These are phyloP conservation scores for Drosophila kokeensis DNA, from an alignment of 2,888 invertebrate genomes.

Conservation along the genomic window DNA sequence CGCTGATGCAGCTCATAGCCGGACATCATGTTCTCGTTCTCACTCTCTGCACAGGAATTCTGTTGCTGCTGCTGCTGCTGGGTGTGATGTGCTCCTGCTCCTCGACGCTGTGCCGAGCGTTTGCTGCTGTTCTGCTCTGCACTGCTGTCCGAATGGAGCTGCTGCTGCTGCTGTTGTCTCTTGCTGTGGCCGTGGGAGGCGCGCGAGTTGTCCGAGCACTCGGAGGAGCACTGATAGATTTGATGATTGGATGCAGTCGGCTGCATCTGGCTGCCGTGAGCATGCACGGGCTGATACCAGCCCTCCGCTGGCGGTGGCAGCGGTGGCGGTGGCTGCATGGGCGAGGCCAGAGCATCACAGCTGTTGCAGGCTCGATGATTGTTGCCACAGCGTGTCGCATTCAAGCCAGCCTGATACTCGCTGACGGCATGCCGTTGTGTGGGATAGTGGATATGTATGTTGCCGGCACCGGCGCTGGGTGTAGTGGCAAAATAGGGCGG, in stretches of 20 bases:
- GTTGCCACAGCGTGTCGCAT: conserved; percentile 83
- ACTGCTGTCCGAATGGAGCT: conserved; percentile 82
- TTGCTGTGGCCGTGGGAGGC: conserved; percentile 79
- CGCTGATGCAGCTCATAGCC: conserved; percentile 52
- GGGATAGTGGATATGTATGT: conserved; percentile 85
- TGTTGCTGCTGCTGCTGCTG: conserved; percentile 54
- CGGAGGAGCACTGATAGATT: conserved; percentile 85
- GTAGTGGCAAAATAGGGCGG: conserved; percentile 83
- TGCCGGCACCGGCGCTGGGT: conserved; percentile 55
- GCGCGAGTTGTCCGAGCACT: conserved; percentile 85
- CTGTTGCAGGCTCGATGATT: conserved; percentile 84
- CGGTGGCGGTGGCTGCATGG: conserved; percentile 83
- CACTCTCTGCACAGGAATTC: conserved; percentile 66
- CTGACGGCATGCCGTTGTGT: conserved; percentile 84
- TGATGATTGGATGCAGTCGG: conserved; percentile 82
- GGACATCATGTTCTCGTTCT: conserved; percentile 78
- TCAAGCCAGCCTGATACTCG: conserved; percentile 84
- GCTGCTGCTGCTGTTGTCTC: conserved; percentile 63
- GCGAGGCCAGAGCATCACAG: conserved; percentile 84
- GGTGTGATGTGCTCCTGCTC: conserved; percentile 45
- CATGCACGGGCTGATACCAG: conserved; percentile 84
- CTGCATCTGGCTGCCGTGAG: conserved; percentile 66
- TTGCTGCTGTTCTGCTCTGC: conserved; percentile 78
- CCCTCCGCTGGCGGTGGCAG: conserved; percentile 82
- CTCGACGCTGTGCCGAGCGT: conserved; percentile 55